phyloP scores from a whole-genome alignment of 2,113 vertebrate species.

The Atractosteus spatula region DNA sequence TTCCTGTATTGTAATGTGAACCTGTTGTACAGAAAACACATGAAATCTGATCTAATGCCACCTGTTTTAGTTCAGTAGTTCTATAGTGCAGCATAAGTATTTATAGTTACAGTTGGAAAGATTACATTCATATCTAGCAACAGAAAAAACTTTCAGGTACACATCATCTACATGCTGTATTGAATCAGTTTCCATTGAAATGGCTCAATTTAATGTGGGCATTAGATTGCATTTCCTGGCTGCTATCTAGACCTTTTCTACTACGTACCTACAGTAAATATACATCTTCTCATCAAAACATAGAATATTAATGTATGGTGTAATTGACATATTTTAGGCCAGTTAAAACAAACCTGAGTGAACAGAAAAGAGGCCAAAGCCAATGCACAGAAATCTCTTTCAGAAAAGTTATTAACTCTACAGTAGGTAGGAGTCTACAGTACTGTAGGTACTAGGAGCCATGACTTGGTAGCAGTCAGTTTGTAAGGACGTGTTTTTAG shows the following conservation, averaged over 20 bases:
- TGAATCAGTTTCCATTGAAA: conserved; percentile 1
- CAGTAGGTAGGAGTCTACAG: too few relatives aligned
- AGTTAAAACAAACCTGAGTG: too few relatives aligned
- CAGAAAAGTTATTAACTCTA: too few relatives aligned
- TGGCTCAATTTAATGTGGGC: background rate
- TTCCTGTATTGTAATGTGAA: conserved; percentile 8
- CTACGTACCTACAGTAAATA: too few relatives aligned
- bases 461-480: too few relatives aligned
- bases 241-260: background rate
- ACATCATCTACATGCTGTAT: conserved; percentile 4
- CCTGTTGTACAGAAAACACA: background rate
- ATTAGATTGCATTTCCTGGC: background rate
- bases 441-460: too few relatives aligned
- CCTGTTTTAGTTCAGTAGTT: background rate
- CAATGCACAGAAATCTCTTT: too few relatives aligned
- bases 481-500: too few relatives aligned
- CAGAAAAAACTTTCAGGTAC: conserved; percentile 11
- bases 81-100: conserved; percentile 11
- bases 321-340: too few relatives aligned
- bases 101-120: conserved; percentile 18
- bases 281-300: too few relatives aligned
- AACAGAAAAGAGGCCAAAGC: too few relatives aligned
- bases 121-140: conserved; percentile 21
- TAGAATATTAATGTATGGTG: too few relatives aligned
- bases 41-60: conserved; percentile 3